Conservation (phyloP, 2,113 vertebrate genomes). For the Charina bottae region DNA sequence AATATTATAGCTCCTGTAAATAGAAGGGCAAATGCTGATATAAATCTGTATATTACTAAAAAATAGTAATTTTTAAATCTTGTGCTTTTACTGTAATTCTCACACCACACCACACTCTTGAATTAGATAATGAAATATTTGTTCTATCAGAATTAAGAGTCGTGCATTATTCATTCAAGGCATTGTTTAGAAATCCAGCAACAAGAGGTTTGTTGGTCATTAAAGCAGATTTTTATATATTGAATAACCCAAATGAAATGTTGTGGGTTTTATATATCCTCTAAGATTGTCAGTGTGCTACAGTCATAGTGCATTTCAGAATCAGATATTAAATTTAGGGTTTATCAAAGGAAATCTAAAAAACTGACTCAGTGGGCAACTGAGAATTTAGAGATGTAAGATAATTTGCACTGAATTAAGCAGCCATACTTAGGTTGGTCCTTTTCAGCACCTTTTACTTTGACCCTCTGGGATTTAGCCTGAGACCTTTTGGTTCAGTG, state of each 20-base stretch:
- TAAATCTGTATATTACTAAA: not conserved
- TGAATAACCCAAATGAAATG: conserved; percentile 4
- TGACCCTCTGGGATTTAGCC: conserved; percentile 23
- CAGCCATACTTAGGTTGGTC: not conserved
- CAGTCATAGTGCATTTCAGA: not conserved
- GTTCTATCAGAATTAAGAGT: conserved; percentile 30
- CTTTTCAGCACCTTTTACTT: not conserved
- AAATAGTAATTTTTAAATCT: not conserved
- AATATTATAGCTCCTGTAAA: not conserved
- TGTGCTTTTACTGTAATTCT: not conserved
- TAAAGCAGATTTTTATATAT: conserved; percentile 25
- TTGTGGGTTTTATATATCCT: conserved; percentile 9
- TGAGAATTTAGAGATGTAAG: not conserved
- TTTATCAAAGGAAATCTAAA: not conserved
- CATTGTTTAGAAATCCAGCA: conserved; percentile 39
- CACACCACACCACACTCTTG: not conserved
- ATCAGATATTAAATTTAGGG: conserved; percentile 23
- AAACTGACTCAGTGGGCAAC: conserved; percentile 10
- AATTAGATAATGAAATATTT: not conserved
- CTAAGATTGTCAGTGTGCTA: not conserved
- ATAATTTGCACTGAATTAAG: not conserved
- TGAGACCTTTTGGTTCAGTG: conserved; percentile 32
- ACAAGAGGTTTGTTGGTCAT: conserved; percentile 23
- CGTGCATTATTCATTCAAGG: conserved; percentile 33
- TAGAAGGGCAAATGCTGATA: not conserved